A percentile compares a stretch with the other conserved stretches of the same genome.
Conservation (phyloP, 2,797 vertebrate species). For the Mallotus villosus region DNA sequence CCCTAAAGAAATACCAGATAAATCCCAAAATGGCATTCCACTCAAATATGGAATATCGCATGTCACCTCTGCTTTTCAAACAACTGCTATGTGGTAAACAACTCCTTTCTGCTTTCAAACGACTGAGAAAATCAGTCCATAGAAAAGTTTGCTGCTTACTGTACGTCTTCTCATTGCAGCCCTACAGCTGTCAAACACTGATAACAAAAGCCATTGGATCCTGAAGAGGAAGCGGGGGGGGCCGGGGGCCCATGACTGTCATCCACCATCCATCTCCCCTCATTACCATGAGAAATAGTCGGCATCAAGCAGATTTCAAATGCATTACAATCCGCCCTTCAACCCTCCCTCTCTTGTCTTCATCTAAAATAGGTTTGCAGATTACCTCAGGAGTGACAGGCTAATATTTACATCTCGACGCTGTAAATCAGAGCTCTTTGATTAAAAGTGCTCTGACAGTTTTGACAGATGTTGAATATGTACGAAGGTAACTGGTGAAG, state of each 20-base stretch:
- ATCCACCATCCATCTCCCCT: conserved; percentile 2
- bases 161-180: neutral
- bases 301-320: conserved; percentile 13
- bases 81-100: conserved; percentile 58
- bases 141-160: too few species aligned
- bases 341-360: neutral
- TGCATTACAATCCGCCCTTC: conserved; percentile 8
- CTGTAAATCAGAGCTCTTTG: too few species aligned
- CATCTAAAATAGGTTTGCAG: neutral
- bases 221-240: neutral
- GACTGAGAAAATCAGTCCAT: neutral
- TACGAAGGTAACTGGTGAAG: too few species aligned
- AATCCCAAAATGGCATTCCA: conserved; percentile 45
- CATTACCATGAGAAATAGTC: conserved; percentile 27
- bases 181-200: conserved; percentile 11
- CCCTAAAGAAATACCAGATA: conserved; percentile 29
- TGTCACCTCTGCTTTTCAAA: conserved; percentile 53
- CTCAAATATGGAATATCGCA: conserved; percentile 45
- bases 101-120: conserved; percentile 10
- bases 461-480: too few species aligned
- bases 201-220: conserved; percentile 8
- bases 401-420: too few species aligned
- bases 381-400: too few species aligned
- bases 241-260: conserved; percentile 9
- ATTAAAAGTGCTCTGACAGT: too few species aligned